These are phyloP conservation scores for Ammodytes marinus DNA, from an alignment of 2,113 vertebrate genomes.

Conservation along the genomic window DNA sequence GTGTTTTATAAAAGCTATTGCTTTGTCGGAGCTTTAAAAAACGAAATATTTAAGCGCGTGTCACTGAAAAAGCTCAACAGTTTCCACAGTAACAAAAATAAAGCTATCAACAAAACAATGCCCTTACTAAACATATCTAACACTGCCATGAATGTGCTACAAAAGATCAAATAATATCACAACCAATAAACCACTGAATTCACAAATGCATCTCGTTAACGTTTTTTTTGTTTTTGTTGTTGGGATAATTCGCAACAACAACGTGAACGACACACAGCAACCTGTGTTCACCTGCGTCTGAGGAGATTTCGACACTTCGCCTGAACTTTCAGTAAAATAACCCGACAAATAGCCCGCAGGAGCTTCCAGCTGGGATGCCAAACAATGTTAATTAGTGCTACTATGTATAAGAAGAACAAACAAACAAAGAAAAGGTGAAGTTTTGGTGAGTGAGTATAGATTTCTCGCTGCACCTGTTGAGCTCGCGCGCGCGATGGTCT, in stretches of 20 bases:
- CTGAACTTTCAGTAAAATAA: neutral
- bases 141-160: neutral
- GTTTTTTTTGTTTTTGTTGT: too few species aligned
- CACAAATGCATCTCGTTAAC: neutral
- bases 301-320: neutral
- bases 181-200: too few species aligned
- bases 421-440: too few species aligned
- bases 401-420: accelerated
- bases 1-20: neutral
- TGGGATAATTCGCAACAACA: neutral
- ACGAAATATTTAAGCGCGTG: neutral
- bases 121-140: too few species aligned
- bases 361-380: neutral
- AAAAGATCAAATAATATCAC: neutral
- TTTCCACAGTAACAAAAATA: neutral
- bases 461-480: slow-evolving; percentile 53
- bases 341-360: neutral
- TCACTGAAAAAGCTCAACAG: neutral
- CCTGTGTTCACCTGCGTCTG: slow-evolving; percentile 36
- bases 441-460: neutral
- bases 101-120: neutral
- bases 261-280: slow-evolving; percentile 41
- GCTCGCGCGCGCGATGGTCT: slow-evolving; percentile 14
- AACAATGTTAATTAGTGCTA: too few species aligned
- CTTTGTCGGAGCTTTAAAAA: neutral